Base-by-base conservation (phyloP, 2,113 vertebrate species). In the Phaethon lepturus region DNA sequence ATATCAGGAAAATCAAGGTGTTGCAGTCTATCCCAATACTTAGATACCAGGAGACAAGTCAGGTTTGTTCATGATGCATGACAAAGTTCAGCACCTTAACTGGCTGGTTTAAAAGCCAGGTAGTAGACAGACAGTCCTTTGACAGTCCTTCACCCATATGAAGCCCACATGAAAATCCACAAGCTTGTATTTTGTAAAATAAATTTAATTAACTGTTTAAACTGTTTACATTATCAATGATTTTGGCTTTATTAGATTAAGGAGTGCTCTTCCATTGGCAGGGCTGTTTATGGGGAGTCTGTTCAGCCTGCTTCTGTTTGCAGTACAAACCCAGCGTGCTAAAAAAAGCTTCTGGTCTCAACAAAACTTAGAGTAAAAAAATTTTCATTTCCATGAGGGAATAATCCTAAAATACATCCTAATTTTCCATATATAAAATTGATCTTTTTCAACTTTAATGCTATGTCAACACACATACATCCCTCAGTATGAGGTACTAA, bases 131-230 rank as follows among this genome's bases (percentile, higher is more conserved):
- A n/a, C 8, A 47, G 11, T 10, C 19, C 19, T 84, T 58, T 75
- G 8, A n/a, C 8, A 47, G 11, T 10, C 19, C 19, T 84, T 58
- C 72, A n/a, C 42, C 88, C 56, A 5, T 20, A 31, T 4, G 31
- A 35, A 83, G 6, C 17, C 31, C 73, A 33, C 4, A 3, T 18
- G 38, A 38, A 86, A 86, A 93, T 47, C 25, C 44, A 40, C 44
- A 44, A 60, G 25, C 44, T 84, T 74, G 38, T 64, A 49, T 78
- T 81, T 44, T 50, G 10, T 49, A 67, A 35, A 75, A 67, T 60
- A 58, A 58, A 74, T 63, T 13, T 68, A 59, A 80, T 95, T 86
- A 88, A 73, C 79, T 83, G 79, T 89, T 96, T 55, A 85, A 95
- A 82, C 13, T 78, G 56, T 81, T 94, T 89, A 50, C 22, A 29